Evolutionary conservation across 2,797 vertebrate species (phyloP), one percentile per base, ranked within the genome.

Genomic region (Scolopax bukidnonensis): DNA sequence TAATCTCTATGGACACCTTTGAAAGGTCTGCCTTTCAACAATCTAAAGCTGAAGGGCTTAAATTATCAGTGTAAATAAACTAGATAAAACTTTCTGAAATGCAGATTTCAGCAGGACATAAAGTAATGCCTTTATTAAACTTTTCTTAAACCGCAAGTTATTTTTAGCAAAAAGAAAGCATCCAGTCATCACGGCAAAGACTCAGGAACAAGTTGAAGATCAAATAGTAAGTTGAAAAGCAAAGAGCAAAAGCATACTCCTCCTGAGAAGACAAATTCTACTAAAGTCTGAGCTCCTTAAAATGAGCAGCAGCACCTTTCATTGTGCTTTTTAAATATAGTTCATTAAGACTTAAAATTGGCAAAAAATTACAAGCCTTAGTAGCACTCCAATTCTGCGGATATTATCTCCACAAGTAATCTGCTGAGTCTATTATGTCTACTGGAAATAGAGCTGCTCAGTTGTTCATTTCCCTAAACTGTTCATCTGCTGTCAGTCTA

Each of bases 391-490:
- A 10, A 33, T 59, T 13, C 40, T 67, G 32, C 69, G 10, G 12
- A 33, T 56, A 70, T 24, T 92, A 73, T 33, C 48, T 77, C 32
- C 41, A 30, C 68, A 48, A 77, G 45, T 64, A 69, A 92, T 73
- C 38, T 94, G 64, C 59, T 73, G 59, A 81, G 51, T 61, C 65
- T 92, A 19, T 77, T 82, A 73, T 1, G 4, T 43, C 77, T 91
- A 90, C 88, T 79, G 89, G 84, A 96, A 95, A 70, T 11, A 89
- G 50, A 79, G 70, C 28, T 89, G 75, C 60, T 92, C 3, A 0
- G 32, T 27, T 59, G 45, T 43, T 90, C 70, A 74, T 89, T 95
- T 96, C 93, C 78, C 89, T 95, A 94, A 97, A 93, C 70, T 25
- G 40, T 87, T 80, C 64, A 84, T 93, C 71, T 75, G 78, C 56